Conservation (phyloP, 30 jellyfish, hydroid and myxozoan genomes). For the Aurelia coerulea region DNA sequence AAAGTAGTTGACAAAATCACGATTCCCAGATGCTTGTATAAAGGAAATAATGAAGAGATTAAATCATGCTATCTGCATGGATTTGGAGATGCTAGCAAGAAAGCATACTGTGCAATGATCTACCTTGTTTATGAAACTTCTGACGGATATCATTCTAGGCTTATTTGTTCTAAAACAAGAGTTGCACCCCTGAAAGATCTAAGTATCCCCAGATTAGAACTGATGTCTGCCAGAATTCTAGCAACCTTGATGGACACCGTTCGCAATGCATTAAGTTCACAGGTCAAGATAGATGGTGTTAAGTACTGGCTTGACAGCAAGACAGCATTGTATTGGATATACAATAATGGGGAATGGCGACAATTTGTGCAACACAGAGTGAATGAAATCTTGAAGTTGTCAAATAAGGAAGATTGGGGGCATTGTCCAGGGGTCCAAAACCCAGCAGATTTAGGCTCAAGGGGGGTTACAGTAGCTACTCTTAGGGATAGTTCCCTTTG, state of each 20-base stretch:
- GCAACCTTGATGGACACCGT: constrained; percentile 27
- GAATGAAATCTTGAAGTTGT: not conserved
- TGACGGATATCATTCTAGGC: not conserved
- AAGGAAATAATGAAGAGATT: not conserved
- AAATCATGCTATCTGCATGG: constrained; percentile 12
- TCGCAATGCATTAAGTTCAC: not conserved
- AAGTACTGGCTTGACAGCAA: not conserved
- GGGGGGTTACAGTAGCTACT: not conserved
- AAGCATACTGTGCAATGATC: constrained; percentile 29
- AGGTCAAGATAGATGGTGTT: not conserved
- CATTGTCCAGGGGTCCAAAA: constrained; percentile 2
- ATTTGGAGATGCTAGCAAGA: constrained; percentile 29
- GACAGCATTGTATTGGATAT: not conserved
- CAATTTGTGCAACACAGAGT: constrained; percentile 4
- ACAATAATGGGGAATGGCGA: not conserved
- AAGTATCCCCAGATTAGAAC: constrained; percentile 43
- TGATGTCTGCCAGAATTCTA: constrained; percentile 22
- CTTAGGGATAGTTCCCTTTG: not conserved
- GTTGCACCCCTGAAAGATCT: constrained; percentile 35
- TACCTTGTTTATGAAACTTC: not conserved
- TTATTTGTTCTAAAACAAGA: constrained; percentile 22
- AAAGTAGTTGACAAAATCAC: not conserved
- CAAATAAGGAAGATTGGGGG: not conserved
- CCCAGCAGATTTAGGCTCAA: constrained; percentile 19
- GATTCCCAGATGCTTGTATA: not conserved